Conservation (phyloP, 2,113 vertebrate genomes). For the Dasyurus viverrinus region DNA sequence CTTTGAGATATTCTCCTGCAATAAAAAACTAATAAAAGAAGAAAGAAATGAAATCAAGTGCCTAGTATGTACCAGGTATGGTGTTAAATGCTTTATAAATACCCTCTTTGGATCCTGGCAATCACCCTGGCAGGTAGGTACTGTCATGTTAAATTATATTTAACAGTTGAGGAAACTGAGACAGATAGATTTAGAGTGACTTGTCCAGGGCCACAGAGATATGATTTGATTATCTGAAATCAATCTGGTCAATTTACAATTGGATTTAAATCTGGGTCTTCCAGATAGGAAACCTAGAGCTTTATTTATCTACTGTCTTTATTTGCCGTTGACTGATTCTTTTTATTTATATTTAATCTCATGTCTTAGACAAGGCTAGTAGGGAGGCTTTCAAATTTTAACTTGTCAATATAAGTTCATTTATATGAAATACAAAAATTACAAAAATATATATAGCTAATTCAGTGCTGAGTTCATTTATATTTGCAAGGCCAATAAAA, state of each 20-base stretch:
- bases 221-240: not conserved
- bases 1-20: not conserved
- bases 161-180: not conserved
- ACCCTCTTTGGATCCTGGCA: not conserved
- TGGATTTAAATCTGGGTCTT: not conserved
- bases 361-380: conserved; percentile 10
- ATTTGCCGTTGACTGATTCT: not conserved
- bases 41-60: not conserved
- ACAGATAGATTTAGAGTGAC: not conserved
- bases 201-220: not conserved
- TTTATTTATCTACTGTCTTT: not conserved
- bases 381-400: conserved; percentile 25
- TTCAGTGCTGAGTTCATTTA: not conserved
- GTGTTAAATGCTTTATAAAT: not conserved
- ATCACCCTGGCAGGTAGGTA: not conserved
- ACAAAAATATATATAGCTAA: conserved; percentile 18
- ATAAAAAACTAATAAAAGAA: not conserved
- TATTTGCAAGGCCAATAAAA: not conserved
- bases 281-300: not conserved
- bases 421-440: conserved; percentile 25
- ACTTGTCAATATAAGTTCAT: not conserved
- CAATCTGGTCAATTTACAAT: not conserved
- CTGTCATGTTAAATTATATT: not conserved
- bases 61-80: too few relatives aligned
- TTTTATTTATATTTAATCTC: not conserved